phyloP scores from a whole-genome alignment of 2,888 invertebrate species.

The Drosophila meridiana region DNA sequence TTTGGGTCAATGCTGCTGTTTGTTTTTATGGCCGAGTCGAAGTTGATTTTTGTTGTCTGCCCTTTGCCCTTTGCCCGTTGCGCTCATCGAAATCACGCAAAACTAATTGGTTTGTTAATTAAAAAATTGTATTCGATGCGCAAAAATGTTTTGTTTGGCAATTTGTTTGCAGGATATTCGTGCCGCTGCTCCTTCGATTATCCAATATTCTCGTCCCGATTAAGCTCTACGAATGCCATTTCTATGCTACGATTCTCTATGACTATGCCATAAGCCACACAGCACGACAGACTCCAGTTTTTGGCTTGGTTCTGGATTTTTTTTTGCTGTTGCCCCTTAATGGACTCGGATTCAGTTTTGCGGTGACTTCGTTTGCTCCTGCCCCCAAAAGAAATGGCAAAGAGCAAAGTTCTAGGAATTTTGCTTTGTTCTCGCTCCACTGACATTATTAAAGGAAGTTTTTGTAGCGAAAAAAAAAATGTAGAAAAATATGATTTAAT shows the following conservation, averaged over 20 bases:
- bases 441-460: neutral
- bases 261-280: slow-evolving; percentile 22
- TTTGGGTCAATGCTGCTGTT: slow-evolving; percentile 77
- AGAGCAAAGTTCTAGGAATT: neutral
- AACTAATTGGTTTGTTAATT: slow-evolving; percentile 81
- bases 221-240: slow-evolving; percentile 8
- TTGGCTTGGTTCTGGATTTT: neutral
- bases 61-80: slow-evolving; percentile 3
- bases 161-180: slow-evolving; percentile 22
- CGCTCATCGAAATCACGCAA: slow-evolving; percentile 59
- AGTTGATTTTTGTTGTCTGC: slow-evolving; percentile 50
- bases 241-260: neutral
- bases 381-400: neutral
- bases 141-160: slow-evolving; percentile 36
- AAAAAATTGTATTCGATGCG: slow-evolving; percentile 60
- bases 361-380: neutral
- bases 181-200: slow-evolving; percentile 28
- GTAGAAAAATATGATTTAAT: neutral
- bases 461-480: neutral
- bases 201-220: neutral
- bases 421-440: neutral
- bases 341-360: slow-evolving; percentile 14
- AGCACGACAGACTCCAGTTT: slow-evolving; percentile 7
- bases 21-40: slow-evolving; percentile 46
- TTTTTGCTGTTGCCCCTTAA: neutral